Conservation (phyloP, 2,888 invertebrate genomes). For the Melanophora roralis region DNA sequence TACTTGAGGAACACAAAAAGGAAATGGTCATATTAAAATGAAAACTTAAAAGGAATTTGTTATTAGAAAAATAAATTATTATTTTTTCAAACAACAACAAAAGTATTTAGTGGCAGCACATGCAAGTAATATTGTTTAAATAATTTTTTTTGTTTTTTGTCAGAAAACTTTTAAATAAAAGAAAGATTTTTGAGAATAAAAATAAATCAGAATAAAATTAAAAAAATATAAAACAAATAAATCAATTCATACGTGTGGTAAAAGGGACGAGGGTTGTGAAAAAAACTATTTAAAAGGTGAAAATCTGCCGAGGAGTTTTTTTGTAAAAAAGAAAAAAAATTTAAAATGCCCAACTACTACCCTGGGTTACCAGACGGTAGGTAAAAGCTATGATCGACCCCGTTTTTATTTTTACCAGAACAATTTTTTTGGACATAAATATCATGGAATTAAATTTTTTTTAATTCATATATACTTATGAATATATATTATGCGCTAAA, state of each 20-base stretch:
- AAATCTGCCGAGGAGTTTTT: background rate
- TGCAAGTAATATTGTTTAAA: no score
- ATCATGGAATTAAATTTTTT: no score
- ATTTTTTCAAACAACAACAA: background rate
- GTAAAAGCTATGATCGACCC: no score
- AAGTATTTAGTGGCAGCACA: background rate
- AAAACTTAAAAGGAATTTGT: background rate
- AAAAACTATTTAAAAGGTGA: background rate
- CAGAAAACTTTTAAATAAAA: constrained; percentile 6
- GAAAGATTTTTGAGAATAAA: constrained; percentile 12
- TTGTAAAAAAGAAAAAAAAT: no score
- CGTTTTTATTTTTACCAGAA: no score
- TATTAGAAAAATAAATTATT: no score
- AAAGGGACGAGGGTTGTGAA: background rate
- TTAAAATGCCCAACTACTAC: no score
- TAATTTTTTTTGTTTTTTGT: constrained; percentile 8
- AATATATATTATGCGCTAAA: no score
- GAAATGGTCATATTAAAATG: constrained; percentile 40
- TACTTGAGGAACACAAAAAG: constrained; percentile 20
- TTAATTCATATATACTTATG: no score
- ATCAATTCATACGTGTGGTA: background rate
- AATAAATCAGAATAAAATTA: constrained; percentile 40
- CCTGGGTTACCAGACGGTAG: no score
- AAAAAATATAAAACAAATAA: constrained; percentile 22
- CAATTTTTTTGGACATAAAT: no score